phyloP scores from a whole-genome alignment of 2,888 invertebrate species.

The Glomeris marginata region DNA sequence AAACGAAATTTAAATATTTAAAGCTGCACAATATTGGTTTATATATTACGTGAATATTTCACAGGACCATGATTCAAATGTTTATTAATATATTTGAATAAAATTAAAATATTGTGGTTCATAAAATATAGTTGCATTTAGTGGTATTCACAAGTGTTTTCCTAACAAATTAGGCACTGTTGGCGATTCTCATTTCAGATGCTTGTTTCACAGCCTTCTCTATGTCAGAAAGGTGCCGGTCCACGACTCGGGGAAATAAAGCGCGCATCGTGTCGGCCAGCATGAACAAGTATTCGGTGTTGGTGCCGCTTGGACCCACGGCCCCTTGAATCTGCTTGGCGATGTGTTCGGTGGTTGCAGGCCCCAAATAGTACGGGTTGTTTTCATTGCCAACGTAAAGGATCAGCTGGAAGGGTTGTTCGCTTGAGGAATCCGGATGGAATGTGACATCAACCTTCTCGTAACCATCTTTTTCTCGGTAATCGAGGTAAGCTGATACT shows the following conservation, averaged over 20 bases:
- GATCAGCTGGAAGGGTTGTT: conserved; percentile 48
- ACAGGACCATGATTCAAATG: no score
- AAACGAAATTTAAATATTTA: no score
- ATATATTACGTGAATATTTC: no score
- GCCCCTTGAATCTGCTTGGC: conserved; percentile 59
- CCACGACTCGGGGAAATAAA: conserved; percentile 51
- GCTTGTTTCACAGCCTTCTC: conserved; percentile 42
- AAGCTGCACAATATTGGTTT: no score
- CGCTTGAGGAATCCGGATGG: conserved; percentile 31
- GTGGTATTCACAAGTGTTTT: no score
- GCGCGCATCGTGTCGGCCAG: conserved; percentile 60
- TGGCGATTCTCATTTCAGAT: no score
- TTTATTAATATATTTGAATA: no score
- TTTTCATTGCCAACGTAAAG: conserved; percentile 67
- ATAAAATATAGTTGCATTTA: no score
- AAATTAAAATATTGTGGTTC: no score
- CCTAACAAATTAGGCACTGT: no score
- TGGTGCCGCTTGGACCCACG: conserved; percentile 71
- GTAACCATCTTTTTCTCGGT: conserved; percentile 87
- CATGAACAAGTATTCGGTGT: conserved; percentile 80
- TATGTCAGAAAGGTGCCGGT: conserved; percentile 58
- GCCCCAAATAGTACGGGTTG: conserved; percentile 65
- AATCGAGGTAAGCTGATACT: conserved; percentile 70
- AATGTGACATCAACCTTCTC: conserved; percentile 53
- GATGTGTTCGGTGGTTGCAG: conserved; percentile 57